Conservation (phyloP, 2,888 invertebrate genomes). For the Caenorhabditis plicata region DNA sequence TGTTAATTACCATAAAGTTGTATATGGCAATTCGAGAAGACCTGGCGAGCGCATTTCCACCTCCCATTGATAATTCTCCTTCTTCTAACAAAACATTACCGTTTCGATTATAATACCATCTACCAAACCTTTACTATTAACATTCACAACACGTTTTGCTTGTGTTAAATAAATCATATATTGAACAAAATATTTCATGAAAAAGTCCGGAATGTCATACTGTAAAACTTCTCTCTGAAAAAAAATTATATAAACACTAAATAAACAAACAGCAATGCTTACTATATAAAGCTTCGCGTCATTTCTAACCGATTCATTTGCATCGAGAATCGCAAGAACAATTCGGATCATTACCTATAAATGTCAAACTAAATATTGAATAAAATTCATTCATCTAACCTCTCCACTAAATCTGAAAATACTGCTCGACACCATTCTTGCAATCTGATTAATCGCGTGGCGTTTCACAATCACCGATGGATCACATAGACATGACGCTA, state of each 20-base stretch:
- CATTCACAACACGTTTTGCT: conserved; percentile 11
- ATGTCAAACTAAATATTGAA: neutral
- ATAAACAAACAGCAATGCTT: neutral
- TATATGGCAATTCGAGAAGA: conserved; percentile 30
- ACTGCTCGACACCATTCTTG: conserved; percentile 17
- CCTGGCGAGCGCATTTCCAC: conserved; percentile 15
- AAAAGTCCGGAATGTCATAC: conserved; percentile 15
- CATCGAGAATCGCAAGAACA: conserved; percentile 27
- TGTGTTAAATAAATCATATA: conserved; percentile 33
- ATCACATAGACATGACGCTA: conserved; percentile 24
- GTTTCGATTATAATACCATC: no score
- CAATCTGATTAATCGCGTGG: conserved; percentile 28
- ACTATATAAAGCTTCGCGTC: conserved; percentile 26
- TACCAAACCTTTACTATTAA: conserved; percentile 3
- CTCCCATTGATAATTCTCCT: conserved; percentile 20
- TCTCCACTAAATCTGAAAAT: conserved; percentile 29
- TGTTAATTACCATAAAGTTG: conserved; percentile 26
- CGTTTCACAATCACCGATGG: conserved; percentile 27
- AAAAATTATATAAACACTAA: neutral
- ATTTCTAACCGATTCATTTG: conserved; percentile 22
- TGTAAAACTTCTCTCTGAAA: conserved; percentile 27
- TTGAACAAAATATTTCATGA: conserved; percentile 19
- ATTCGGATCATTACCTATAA: conserved; percentile 27
- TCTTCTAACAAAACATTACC: no score
- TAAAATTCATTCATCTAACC: neutral